Base-by-base conservation (phyloP, 2,797 vertebrate genomes). In the Melanotaenia trifasciata region DNA sequence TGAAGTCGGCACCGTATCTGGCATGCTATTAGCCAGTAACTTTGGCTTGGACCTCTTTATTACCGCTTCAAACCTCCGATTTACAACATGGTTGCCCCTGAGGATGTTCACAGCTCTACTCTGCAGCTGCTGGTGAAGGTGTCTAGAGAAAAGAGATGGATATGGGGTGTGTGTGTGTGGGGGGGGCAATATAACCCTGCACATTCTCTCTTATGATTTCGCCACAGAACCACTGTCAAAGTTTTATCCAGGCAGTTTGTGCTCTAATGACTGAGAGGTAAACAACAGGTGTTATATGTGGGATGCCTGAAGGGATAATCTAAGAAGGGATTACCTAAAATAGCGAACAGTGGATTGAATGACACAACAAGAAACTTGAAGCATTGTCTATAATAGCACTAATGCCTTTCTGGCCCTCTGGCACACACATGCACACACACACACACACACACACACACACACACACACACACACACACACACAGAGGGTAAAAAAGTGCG, bases 281-380 rank as follows among this genome's bases (percentile, higher is more conserved):
- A 92, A 90, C 90, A 92, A 88, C 92, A 93, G 92, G 89, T 93
- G 91, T 84, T 70, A 74, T 35, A 83, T 87, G 77, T 54, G 68
- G 66, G 71, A 74, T 26, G 72, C 79, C 85, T 35, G 57, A 70
- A 61, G 83, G 74, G 61, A 86, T 84, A 59, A 77, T 81, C 73
- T 67, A 70, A 86, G 77, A 81, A 68, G 69, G 79, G 88, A 85
- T 87, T 82, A 77, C 71, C 54, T 85, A 71, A 80, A 86, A 84
- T 81, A 85, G 77, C 68, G 69, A 71, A 80, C 66, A 81, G 83
- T 83, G 82, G 80, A 92, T 91, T 79, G 67, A 79, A 74, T 90
- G 79, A 88, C 89, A 88, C 76, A 83, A 88, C 80, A 85, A 88
- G 72, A 83, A 88, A 86, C 67, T 32, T 73, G 65, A 81, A 50